A percentile compares a stretch with the other conserved stretches of the same genome.
These are phyloP conservation scores for Drosophila robusta DNA, from an alignment of 2,888 invertebrate species.

Conservation along the genomic window DNA sequence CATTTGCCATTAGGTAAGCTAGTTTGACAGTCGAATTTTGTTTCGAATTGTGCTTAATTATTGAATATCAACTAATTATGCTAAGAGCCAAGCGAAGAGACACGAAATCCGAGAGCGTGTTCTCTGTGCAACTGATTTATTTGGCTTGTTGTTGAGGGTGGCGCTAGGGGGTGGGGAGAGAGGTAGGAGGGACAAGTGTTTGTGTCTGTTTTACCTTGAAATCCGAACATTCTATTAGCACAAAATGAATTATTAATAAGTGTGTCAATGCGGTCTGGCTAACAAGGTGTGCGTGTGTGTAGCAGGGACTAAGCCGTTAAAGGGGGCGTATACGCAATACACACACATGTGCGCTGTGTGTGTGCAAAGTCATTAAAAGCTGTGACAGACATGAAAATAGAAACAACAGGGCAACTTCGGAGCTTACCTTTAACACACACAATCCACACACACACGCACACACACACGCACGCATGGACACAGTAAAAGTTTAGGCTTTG, in stretches of 20 bases:
- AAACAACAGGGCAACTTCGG: constrained; percentile 50
- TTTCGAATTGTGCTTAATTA: constrained; percentile 63
- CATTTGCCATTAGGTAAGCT: constrained; percentile 24
- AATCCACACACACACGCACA: constrained; percentile 6
- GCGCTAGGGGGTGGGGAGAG: background rate
- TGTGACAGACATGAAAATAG: constrained; percentile 59
- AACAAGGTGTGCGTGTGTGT: constrained; percentile 31
- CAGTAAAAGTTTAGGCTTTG: constrained; percentile 45
- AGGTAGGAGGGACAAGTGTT: constrained; percentile 28
- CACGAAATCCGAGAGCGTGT: constrained; percentile 13
- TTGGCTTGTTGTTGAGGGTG: background rate
- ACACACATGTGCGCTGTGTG: constrained; percentile 19
- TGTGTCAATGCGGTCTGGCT: constrained; percentile 55
- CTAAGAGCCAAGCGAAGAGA: constrained; percentile 53
- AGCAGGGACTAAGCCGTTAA: constrained; percentile 23
- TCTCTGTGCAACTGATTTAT: constrained; percentile 23
- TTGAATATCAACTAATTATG: constrained; percentile 74
- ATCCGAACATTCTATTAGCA: constrained; percentile 68
- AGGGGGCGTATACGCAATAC: constrained; percentile 38
- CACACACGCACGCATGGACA: constrained; percentile 2
- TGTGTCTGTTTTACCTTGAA: constrained; percentile 43
- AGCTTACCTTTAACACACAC: constrained; percentile 40
- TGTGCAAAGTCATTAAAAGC: constrained; percentile 61
- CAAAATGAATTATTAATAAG: constrained; percentile 77
- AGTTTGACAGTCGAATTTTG: constrained; percentile 33